phyloP scores from a whole-genome alignment of 2,797 vertebrate genomes.

The Falco peregrinus region DNA sequence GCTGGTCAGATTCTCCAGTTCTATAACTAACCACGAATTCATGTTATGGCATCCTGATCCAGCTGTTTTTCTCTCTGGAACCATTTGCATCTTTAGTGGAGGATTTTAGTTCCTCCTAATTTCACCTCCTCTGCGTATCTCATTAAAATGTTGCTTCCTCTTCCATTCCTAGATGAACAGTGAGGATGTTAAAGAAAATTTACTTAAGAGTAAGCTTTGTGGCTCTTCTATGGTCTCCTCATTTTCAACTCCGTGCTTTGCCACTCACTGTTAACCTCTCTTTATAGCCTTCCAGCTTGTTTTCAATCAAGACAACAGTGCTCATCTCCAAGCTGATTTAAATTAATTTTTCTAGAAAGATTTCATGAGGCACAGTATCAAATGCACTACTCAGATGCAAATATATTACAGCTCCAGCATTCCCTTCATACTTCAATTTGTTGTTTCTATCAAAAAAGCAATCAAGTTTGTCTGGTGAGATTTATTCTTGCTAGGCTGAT shows the following conservation, averaged over 20 bases:
- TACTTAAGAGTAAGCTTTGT: neutral
- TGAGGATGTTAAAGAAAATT: neutral
- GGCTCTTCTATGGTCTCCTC: neutral
- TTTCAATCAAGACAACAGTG: slow-evolving; percentile 38
- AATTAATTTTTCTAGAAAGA: slow-evolving; percentile 64
- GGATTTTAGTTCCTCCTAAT: neutral
- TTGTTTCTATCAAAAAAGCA: slow-evolving; percentile 54
- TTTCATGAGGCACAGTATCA: slow-evolving; percentile 48
- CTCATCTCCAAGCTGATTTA: slow-evolving; percentile 36
- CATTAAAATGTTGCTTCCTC: neutral
- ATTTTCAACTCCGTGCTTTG: neutral
- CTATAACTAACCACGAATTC: neutral
- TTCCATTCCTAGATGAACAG: neutral
- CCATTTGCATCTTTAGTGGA: neutral
- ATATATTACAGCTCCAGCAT: slow-evolving; percentile 34
- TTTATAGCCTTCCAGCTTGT: slow-evolving; percentile 10
- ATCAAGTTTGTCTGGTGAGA: slow-evolving; percentile 53
- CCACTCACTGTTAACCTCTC: neutral
- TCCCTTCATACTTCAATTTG: slow-evolving; percentile 47
- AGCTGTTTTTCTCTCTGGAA: neutral
- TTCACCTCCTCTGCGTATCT: neutral
- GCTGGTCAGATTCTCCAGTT: neutral
- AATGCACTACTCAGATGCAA: slow-evolving; percentile 35
- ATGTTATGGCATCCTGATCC: neutral
- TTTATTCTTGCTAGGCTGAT: neutral